Conservation (phyloP, 2,888 invertebrate genomes). For the Scaeva pyrastri region DNA sequence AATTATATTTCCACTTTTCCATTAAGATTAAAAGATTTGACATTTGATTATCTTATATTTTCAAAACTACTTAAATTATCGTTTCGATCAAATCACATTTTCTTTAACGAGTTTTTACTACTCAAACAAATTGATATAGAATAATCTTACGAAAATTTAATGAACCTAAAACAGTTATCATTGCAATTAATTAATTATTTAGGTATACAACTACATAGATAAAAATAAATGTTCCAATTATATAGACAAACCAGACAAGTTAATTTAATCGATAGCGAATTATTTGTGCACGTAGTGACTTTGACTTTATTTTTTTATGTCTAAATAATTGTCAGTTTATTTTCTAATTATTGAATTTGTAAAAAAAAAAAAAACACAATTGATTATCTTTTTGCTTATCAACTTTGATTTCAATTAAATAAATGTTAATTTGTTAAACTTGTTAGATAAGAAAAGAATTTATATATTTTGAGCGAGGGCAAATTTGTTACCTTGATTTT, state of each 20-base stretch:
- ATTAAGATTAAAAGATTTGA: too few species aligned
- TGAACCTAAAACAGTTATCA: background rate
- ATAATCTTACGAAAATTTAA: background rate
- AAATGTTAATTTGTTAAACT: slow-evolving; percentile 50
- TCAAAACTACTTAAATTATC: too few species aligned
- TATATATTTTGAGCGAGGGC: background rate
- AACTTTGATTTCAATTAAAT: slow-evolving; percentile 51
- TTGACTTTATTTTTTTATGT: slow-evolving; percentile 18
- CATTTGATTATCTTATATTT: too few species aligned
- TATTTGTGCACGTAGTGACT: background rate
- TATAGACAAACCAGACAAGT: slow-evolving; percentile 4
- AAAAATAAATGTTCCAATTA: background rate
- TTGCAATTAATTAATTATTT: background rate
- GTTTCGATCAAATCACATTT: background rate
- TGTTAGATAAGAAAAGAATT: background rate
- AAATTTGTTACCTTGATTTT: background rate
- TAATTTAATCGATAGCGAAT: slow-evolving; percentile 7
- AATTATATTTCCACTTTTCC: too few species aligned
- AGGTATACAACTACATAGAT: too few species aligned
- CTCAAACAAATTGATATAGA: background rate
- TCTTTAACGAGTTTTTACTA: background rate
- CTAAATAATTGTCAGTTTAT: slow-evolving; percentile 63
- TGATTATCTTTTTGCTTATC: slow-evolving; percentile 37
- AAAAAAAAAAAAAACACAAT: slow-evolving; percentile 18
- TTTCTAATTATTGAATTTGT: slow-evolving; percentile 60